Percentiles rank a stretch among this genome's conserved stretches.
phyloP scores from a whole-genome alignment of 92 coral and sea anemone species.

The Palythoa heliodiscus region DNA sequence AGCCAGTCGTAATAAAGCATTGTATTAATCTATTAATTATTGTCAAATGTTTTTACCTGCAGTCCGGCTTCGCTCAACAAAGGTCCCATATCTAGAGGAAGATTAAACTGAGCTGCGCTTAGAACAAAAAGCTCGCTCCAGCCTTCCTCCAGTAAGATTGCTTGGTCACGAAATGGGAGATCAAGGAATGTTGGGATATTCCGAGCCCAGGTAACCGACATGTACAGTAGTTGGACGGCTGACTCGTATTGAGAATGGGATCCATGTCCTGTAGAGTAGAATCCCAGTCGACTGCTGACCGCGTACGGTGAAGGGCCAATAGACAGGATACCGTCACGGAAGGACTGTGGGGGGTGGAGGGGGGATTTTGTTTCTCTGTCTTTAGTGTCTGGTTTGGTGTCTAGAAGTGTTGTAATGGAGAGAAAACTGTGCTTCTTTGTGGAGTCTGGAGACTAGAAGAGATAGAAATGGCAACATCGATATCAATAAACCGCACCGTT shows the following conservation, averaged over 20 bases:
- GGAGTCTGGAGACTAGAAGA: constrained; percentile 72
- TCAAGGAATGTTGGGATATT: constrained; percentile 95
- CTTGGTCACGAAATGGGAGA: constrained; percentile 99
- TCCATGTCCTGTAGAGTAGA: constrained; percentile 17
- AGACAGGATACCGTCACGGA: constrained; percentile 22
- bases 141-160: constrained; percentile 95
- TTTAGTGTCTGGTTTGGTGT: constrained; percentile 54
- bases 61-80: constrained; percentile 86
- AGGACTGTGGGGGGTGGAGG: constrained; percentile 39
- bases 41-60: constrained; percentile 27
- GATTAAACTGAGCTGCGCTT: constrained; percentile 92
- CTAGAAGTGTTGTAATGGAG: constrained; percentile 76
- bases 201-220: constrained; percentile 99
- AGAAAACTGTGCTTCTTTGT: constrained; percentile 82
- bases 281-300: constrained; percentile 1
- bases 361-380: constrained; percentile 48
- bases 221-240: constrained; percentile 92
- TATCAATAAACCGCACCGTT: not conserved
- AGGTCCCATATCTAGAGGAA: constrained; percentile 92
- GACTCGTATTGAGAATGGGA: constrained; percentile 85
- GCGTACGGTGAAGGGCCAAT: constrained; percentile 29
- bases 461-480: not conserved
- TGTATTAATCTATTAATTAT: not conserved
- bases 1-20: too few species aligned
- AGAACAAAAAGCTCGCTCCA: constrained; percentile 99